Evolutionary conservation across 1,140 invertebrate species (phyloP), one percentile per base, ranked within the genome.

Genomic region (Cydia fagiglandana): DNA sequence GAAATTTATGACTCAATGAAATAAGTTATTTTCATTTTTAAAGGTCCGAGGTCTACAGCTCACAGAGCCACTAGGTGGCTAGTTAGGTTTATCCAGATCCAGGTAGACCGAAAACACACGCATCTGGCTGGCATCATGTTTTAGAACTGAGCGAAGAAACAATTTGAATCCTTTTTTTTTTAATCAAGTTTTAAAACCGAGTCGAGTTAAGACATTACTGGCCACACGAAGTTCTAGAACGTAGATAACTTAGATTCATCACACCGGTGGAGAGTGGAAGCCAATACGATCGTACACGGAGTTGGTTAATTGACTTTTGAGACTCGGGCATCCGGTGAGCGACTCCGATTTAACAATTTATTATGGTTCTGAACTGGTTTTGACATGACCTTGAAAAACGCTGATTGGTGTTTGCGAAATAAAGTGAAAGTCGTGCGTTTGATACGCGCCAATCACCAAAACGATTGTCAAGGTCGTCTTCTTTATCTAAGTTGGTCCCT

Each of bases 281-380:
- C 66, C 34, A 45, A 45, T 41, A 41, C 2, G 13, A 38, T 70
- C 34, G 34, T 13, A 64, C 17, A 24, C 34, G 15, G 30, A 70
- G 53, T 70, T 17, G 66, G n/a, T 70, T 70, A 70, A 70, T 70
- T 70, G 66, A 70, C 30, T 70, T 68, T 20, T 70, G 66, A n/a
- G 66, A 41, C 28, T 38, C 64, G n/a, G n/a, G n/a, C n/a, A n/a
- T n/a, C 30, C 2, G 30, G 66, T 24, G 53, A 5, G 1, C n/a
- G 3, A 61, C 3, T 61, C 15, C 2, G n/a, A 4, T 6, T 34
- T 34, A 6, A 34, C 34, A 34, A 34, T 34, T 34, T 34, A 4
- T 30, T 30, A 30, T 30, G 30, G 30, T 30, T 4, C 30, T 34
- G 34, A 34, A 6, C 4, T 34, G 34, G 34, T 34, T 34, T 34